Evolutionary conservation across 2,888 invertebrate genomes (phyloP).

Genomic region (Phortica magna): DNA sequence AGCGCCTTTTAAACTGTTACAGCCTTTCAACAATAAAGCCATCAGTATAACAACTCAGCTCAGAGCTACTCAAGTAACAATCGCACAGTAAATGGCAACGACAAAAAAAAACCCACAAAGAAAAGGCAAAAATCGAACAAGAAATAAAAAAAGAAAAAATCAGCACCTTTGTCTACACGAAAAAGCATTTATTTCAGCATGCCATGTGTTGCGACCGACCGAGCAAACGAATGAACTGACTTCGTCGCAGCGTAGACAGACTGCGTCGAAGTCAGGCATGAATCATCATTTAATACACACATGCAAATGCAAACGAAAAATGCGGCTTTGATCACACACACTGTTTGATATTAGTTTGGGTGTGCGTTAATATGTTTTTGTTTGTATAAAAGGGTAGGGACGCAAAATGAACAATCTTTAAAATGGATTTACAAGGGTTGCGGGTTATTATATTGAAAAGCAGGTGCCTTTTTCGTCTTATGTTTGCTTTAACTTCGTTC

Average conservation of each 20-base stretch:
- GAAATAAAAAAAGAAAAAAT: conserved; percentile 55
- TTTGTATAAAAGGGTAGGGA: conserved; percentile 35
- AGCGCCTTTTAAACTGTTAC: not conserved
- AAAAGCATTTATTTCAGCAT: conserved; percentile 17
- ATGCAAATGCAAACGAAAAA: conserved; percentile 62
- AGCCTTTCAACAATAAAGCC: not conserved
- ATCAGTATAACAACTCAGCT: not conserved
- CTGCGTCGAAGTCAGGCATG: not conserved
- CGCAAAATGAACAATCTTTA: conserved; percentile 4
- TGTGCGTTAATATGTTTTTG: conserved; percentile 37
- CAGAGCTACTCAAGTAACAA: not conserved
- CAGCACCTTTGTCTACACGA: conserved; percentile 22
- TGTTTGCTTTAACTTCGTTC: not conserved
- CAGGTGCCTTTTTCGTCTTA: not conserved
- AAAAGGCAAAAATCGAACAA: conserved; percentile 51
- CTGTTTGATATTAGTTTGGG: too few species aligned
- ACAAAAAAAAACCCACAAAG: conserved; percentile 27
- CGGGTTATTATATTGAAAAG: not conserved
- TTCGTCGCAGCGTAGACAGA: not conserved
- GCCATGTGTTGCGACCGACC: not conserved
- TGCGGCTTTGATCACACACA: conserved; percentile 42
- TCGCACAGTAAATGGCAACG: not conserved
- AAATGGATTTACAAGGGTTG: not conserved
- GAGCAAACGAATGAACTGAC: not conserved
- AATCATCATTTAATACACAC: conserved; percentile 54